Conservation (phyloP, 1,140 invertebrate species). For the Procambarus virginalis region DNA sequence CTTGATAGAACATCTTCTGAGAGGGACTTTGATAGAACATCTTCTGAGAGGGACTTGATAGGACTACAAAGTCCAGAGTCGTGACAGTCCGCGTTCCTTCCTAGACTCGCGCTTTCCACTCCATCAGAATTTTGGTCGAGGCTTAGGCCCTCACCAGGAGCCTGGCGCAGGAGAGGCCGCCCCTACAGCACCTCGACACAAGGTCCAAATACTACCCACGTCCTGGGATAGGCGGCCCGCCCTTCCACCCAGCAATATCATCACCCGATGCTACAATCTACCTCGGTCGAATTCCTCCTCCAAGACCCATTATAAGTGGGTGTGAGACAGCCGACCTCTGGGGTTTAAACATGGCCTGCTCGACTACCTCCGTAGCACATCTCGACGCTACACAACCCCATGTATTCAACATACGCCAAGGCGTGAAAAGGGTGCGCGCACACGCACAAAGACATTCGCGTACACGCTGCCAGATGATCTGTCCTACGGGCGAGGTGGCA, state of each 20-base stretch:
- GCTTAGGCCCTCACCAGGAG: not conserved
- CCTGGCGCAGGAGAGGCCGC: not conserved
- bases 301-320: not conserved
- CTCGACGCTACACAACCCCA: no score
- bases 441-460: no score
- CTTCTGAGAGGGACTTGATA: no score
- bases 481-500: not conserved
- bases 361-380: no score
- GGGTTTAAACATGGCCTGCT: not conserved
- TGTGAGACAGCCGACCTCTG: not conserved
- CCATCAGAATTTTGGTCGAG: not conserved
- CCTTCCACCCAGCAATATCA: not conserved
- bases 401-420: no score
- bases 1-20: no score
- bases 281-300: not conserved
- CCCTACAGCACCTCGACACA: not conserved
- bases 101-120: not conserved
- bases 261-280: not conserved
- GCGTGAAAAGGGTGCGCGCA: no score
- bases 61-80: not conserved
- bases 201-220: not conserved
- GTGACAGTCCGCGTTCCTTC: slow-evolving; percentile 25
- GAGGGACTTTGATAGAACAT: no score
- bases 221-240: no score
- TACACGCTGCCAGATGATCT: slow-evolving; percentile 26